Evolutionary conservation across 2,797 vertebrate genomes (phyloP).

Genomic region (Acipenser transmontanus): DNA sequence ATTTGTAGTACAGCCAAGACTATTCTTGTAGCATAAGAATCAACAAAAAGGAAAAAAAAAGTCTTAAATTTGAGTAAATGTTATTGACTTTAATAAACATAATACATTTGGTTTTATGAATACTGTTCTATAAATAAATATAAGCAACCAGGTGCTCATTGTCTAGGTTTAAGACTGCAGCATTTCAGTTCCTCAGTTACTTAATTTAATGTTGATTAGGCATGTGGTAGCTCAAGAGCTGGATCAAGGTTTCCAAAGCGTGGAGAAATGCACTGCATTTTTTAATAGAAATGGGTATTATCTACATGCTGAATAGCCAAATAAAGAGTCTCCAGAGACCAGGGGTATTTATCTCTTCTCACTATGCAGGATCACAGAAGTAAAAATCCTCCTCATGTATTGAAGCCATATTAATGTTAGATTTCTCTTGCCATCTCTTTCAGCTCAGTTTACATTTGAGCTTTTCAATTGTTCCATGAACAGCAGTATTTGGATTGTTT

Average conservation of each 20-base stretch:
- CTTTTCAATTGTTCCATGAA: too few species aligned
- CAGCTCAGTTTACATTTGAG: not conserved
- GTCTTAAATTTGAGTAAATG: too few species aligned
- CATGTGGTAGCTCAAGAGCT: not conserved
- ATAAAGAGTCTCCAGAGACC: conserved; percentile 10
- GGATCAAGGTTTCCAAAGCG: not conserved
- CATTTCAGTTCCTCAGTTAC: conserved; percentile 13
- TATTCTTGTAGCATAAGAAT: too few species aligned
- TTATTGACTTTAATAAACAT: too few species aligned
- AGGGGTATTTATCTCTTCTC: conserved; percentile 15
- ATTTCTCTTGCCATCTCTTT: not conserved
- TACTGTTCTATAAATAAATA: not conserved
- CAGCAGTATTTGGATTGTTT: too few species aligned
- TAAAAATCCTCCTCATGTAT: not conserved
- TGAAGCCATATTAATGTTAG: conserved; percentile 8
- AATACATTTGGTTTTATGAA: not conserved
- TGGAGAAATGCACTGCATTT: conserved; percentile 3
- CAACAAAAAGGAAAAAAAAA: too few species aligned
- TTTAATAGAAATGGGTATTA: conserved; percentile 12
- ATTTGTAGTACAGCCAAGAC: too few species aligned
- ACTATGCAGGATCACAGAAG: conserved; percentile 13
- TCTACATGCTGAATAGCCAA: not conserved
- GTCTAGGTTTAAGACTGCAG: conserved; percentile 28
- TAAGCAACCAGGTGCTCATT: not conserved
- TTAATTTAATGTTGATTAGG: conserved; percentile 1